Percentiles rank a stretch among this genome's conserved stretches.
phyloP scores from a whole-genome alignment of 2,113 vertebrate genomes.

The Varanus komodoensis region DNA sequence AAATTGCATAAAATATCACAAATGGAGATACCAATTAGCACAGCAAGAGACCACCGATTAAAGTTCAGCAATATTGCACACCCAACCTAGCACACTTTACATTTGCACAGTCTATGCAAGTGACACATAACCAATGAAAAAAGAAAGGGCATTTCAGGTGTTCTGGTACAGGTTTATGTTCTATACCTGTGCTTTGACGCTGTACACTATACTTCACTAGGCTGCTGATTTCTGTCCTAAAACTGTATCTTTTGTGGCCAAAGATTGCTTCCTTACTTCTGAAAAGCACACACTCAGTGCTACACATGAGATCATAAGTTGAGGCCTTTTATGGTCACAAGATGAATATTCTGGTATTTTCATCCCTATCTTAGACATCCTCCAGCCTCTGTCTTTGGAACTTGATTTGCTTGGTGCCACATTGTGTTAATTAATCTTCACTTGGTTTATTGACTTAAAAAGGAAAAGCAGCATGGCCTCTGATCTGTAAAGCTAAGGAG shows the following conservation, averaged over 20 bases:
- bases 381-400: background rate
- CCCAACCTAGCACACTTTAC: background rate
- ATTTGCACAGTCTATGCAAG: background rate
- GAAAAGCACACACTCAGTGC: background rate
- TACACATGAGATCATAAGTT: background rate
- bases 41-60: background rate
- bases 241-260: background rate
- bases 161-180: background rate
- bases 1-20: background rate
- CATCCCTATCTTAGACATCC: background rate
- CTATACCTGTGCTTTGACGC: background rate
- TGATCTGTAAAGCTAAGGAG: background rate
- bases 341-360: background rate
- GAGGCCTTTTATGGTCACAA: constrained; percentile 6
- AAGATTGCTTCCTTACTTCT: background rate
- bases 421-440: background rate
- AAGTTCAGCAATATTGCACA: background rate
- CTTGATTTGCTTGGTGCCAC: background rate
- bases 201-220: background rate
- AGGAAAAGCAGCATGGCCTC: background rate
- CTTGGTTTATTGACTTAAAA: background rate
- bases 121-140: too few relatives aligned
- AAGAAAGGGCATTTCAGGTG: background rate
- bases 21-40: background rate
- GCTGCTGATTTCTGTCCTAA: background rate